Conservation (phyloP, 2,113 vertebrate species). For the Sphyrna mokarran region DNA sequence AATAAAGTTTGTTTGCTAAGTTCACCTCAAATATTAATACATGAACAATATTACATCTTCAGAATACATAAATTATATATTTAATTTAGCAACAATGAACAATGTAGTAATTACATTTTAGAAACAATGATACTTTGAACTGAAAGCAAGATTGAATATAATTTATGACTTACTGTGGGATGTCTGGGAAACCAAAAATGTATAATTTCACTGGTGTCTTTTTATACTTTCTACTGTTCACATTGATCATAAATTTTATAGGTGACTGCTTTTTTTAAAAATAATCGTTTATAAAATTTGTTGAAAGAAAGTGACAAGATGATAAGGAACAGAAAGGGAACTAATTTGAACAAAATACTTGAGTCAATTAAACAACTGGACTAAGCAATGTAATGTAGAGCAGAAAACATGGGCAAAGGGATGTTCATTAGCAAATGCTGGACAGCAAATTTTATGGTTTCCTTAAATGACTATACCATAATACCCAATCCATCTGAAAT, state of each 20-base stretch:
- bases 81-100: neutral
- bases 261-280: too few relatives aligned
- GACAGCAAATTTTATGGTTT: neutral
- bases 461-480: neutral
- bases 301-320: too few relatives aligned
- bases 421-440: neutral
- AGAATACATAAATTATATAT: neutral
- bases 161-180: neutral
- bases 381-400: neutral
- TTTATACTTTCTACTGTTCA: neutral
- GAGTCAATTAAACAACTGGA: neutral
- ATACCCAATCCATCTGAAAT: neutral
- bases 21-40: neutral
- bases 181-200: neutral
- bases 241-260: neutral
- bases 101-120: neutral
- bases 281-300: too few relatives aligned
- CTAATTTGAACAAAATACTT: neutral
- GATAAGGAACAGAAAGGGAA: neutral
- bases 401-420: neutral
- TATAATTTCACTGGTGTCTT: neutral
- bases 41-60: neutral
- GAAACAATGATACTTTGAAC: neutral
- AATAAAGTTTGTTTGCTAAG: neutral
- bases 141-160: neutral